These are phyloP conservation scores for Ranitomeya imitator DNA, from an alignment of 2,113 vertebrate genomes.

Conservation along the genomic window DNA sequence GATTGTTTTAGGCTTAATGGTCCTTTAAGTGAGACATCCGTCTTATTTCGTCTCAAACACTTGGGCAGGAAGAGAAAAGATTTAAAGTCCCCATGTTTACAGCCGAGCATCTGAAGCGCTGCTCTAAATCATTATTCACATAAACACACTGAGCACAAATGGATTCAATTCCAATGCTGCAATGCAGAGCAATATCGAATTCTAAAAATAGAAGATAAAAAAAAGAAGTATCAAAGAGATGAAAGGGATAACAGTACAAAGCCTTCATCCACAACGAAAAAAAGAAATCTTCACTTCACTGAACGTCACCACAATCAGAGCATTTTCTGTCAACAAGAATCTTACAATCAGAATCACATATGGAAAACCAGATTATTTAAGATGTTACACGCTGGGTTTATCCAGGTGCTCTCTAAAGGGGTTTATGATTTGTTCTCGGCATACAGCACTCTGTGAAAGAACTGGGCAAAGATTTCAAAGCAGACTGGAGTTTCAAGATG, in stretches of 20 bases:
- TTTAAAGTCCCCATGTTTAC: neutral
- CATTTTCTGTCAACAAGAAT: neutral
- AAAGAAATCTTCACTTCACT: neutral
- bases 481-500: too few relatives aligned
- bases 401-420: neutral
- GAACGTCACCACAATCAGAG: too few relatives aligned
- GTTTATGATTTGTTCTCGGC: neutral
- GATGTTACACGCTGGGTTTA: neutral
- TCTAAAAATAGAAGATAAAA: conserved; percentile 8
- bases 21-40: neutral
- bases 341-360: neutral
- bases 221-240: conserved; percentile 14
- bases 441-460: too few relatives aligned
- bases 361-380: neutral
- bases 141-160: conserved; percentile 6
- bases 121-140: conserved; percentile 6
- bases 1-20: neutral
- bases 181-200: conserved; percentile 16
- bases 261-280: neutral
- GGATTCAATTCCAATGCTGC: neutral
- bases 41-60: neutral
- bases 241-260: conserved; percentile 11
- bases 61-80: neutral
- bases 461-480: too few relatives aligned
- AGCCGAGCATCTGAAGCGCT: neutral